Conservation (phyloP, 2,797 vertebrate species). For the Acanthiza pusilla region DNA sequence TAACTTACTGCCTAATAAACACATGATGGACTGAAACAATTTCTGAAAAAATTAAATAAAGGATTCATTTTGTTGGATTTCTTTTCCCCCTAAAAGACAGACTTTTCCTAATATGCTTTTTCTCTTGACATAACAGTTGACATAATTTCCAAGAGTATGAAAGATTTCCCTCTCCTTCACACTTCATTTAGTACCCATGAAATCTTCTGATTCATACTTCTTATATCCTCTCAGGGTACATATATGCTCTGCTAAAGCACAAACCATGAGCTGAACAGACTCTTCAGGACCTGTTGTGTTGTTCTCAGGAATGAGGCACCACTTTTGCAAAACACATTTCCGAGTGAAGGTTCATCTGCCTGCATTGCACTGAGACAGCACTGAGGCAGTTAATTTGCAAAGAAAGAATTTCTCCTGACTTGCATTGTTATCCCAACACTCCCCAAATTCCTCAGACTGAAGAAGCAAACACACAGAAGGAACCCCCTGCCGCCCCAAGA, state of each 20-base stretch:
- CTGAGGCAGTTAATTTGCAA: conserved; percentile 3
- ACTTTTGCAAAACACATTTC: not conserved
- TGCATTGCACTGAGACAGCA: not conserved
- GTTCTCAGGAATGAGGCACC: not conserved
- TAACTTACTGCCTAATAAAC: not conserved
- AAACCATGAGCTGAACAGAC: not conserved
- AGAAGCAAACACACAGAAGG: not conserved
- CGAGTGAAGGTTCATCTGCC: not conserved
- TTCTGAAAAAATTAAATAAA: not conserved
- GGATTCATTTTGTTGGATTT: not conserved
- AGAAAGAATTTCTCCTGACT: conserved; percentile 31
- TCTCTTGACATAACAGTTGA: not conserved
- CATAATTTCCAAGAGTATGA: not conserved
- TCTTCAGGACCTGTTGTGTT: not conserved
- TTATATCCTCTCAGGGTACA: not conserved
- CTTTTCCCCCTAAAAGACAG: not conserved
- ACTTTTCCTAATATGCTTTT: not conserved
- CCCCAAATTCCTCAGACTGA: conserved; percentile 40
- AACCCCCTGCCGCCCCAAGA: not conserved
- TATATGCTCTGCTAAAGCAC: not conserved
- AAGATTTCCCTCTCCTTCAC: not conserved
- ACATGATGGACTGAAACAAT: not conserved
- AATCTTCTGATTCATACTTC: not conserved
- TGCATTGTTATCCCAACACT: conserved; percentile 36
- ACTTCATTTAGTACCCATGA: not conserved